Conservation (phyloP, 1,140 invertebrate species). For the Holotrichia oblita region DNA sequence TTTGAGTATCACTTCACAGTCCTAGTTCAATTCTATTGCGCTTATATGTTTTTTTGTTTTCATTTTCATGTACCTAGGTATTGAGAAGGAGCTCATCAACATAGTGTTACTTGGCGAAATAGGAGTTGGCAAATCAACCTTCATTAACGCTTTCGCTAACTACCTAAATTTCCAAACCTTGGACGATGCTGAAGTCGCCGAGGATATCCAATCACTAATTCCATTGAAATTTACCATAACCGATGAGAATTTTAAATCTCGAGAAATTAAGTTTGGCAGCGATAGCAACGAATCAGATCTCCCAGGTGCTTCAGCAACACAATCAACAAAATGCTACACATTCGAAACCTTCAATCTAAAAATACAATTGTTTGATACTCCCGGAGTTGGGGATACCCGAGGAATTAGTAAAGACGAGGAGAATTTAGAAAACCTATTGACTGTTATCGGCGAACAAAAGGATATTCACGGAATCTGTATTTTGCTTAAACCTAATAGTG, state of each 20-base stretch:
- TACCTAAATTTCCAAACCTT: not conserved
- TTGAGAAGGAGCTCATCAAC: no score
- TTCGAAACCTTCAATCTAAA: constrained; percentile 51
- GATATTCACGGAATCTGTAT: no score
- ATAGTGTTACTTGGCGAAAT: constrained; percentile 56
- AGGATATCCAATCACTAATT: constrained; percentile 12
- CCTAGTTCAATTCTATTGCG: no score
- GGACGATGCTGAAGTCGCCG: not conserved
- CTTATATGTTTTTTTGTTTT: no score
- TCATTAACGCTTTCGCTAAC: constrained; percentile 58
- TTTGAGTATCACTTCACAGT: no score
- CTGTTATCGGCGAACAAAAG: constrained; percentile 50
- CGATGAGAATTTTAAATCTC: constrained; percentile 46
- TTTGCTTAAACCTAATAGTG: no score
- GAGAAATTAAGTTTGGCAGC: constrained; percentile 37
- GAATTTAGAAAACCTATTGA: constrained; percentile 54
- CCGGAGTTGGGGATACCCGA: constrained; percentile 51
- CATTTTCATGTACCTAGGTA: not conserved
- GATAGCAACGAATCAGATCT: constrained; percentile 57
- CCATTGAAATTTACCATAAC: constrained; percentile 48
- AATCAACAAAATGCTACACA: constrained; percentile 55
- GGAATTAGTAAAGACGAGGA: constrained; percentile 52
- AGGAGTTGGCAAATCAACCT: constrained; percentile 58
- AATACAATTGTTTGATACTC: constrained; percentile 55
- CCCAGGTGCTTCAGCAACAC: constrained; percentile 53